Evolutionary conservation across 2,797 vertebrate species (phyloP), one percentile per base, ranked within the genome.

Genomic region (Dermochelys coriacea): DNA sequence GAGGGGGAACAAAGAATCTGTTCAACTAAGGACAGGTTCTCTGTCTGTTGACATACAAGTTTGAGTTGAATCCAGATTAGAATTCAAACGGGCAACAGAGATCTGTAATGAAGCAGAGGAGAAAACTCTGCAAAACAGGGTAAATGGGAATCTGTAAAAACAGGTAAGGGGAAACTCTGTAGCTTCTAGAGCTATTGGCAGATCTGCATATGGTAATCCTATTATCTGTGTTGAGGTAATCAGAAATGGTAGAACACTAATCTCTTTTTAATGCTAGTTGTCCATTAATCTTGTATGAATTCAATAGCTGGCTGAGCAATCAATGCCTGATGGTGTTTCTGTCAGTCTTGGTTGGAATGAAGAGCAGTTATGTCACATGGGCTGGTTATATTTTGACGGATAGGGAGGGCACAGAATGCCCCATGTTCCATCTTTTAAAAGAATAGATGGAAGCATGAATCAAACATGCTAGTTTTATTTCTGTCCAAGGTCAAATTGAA

Each of bases 401-500:
- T 61, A 61, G 15, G 34, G 34, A 19, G 34, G 16, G 34, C 34
- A 64, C 61, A 64, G 59, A 61, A 37, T 64, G 61, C 61, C 34
- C 34, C 34, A n/a, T n/a, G 4, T 64, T 64, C 15, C 61, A 19
- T 64, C 34, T n/a, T 61, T 37, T n/a, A 64, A 64, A 64, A 64
- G 34, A 61, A 61, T 34, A 34, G 59, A 16, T 57, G 55, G 12
- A 61, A 64, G 61, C 15, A 64, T 16, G 8, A 18, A 64, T 68
- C 18, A 37, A 68, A 21, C 64, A n/a, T 68, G 64, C n/a, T 68
- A 68, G 19, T 68, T 68, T 37, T 37, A 68, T 68, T 68, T 21
- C 64, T 81, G 45, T 45, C 95, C 79, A 84, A 54, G 84, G 55
- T 57, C 57, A 57, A 91, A 45, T 80, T 51, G 68, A 79, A 90